phyloP scores from a whole-genome alignment of 1,140 invertebrate species.

The Catajapyx aquilonaris region DNA sequence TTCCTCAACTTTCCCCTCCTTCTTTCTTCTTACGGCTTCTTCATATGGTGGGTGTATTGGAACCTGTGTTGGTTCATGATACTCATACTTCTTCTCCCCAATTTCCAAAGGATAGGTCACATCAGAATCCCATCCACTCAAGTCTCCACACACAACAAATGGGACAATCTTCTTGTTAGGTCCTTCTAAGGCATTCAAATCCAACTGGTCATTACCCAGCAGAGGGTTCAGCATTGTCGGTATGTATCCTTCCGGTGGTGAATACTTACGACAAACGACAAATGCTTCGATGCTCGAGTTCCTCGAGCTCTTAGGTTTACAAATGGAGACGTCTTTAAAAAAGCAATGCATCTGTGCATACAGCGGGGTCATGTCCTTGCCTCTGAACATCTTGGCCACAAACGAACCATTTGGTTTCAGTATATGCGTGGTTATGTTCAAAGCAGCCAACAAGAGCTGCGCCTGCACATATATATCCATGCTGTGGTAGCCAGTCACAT shows the following conservation, averaged over 20 bases:
- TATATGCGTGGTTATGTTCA: conserved; percentile 90
- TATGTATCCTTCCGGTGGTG: conserved; percentile 55
- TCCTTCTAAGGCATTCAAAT: conserved; percentile 36
- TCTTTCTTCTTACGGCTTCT: too few relatives aligned
- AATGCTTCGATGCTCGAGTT: conserved; percentile 95
- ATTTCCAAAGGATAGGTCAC: conserved; percentile 58
- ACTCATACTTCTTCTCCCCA: too few relatives aligned
- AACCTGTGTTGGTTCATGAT: too few relatives aligned
- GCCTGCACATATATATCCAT: conserved; percentile 95
- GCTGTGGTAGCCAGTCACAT: conserved; percentile 94
- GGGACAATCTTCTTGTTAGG: conserved; percentile 63
- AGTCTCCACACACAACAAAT: conserved; percentile 83
- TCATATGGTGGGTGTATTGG: too few relatives aligned
- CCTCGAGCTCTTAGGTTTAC: conserved; percentile 80
- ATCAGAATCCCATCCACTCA: conserved; percentile 74
- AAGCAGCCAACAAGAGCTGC: conserved; percentile 72
- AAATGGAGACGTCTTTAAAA: conserved; percentile 70
- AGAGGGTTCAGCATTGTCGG: conserved; percentile 79
- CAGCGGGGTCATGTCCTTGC: conserved; percentile 69
- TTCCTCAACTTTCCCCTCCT: too few relatives aligned
- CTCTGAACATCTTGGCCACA: conserved; percentile 93
- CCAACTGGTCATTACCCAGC: conserved; percentile 41
- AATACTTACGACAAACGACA: conserved; percentile 75
- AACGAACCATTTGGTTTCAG: conserved; percentile 71
- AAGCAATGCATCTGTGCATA: conserved; percentile 84